Conservation (phyloP, 2,888 invertebrate species). For the Lasiommata megera region DNA sequence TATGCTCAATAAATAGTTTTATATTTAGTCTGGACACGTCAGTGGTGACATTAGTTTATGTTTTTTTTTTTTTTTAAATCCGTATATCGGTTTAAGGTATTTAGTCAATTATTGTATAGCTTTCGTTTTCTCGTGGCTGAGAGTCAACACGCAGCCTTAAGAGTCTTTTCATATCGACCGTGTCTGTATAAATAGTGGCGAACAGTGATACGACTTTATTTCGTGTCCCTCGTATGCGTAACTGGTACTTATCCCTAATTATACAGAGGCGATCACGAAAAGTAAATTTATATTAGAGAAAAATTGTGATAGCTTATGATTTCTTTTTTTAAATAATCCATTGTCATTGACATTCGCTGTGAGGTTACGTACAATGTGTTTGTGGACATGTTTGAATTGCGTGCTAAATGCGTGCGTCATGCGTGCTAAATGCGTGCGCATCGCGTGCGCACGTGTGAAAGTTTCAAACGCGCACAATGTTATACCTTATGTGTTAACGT, state of each 20-base stretch:
- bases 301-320: constrained; percentile 34
- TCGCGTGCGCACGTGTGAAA: constrained; percentile 14
- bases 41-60: constrained; percentile 65
- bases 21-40: constrained; percentile 48
- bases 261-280: constrained; percentile 8
- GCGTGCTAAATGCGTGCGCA: not conserved
- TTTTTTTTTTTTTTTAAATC: constrained; percentile 55
- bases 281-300: constrained; percentile 1
- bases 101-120: constrained; percentile 79
- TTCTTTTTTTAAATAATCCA: constrained; percentile 16
- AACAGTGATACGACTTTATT: constrained; percentile 5
- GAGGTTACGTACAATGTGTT: constrained; percentile 11
- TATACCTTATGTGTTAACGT: constrained; percentile 3
- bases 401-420: not conserved
- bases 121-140: constrained; percentile 45
- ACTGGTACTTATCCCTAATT: constrained; percentile 16
- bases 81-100: constrained; percentile 72
- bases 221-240: constrained; percentile 8
- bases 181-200: constrained; percentile 20
- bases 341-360: constrained; percentile 19
- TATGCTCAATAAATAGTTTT: constrained; percentile 79
- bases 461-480: constrained; percentile 22
- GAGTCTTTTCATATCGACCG: constrained; percentile 22
- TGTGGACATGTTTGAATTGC: not conserved
- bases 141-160: constrained; percentile 18